These are phyloP conservation scores for Eufriesea mexicana DNA, from an alignment of 1,140 invertebrate genomes.

Conservation along the genomic window DNA sequence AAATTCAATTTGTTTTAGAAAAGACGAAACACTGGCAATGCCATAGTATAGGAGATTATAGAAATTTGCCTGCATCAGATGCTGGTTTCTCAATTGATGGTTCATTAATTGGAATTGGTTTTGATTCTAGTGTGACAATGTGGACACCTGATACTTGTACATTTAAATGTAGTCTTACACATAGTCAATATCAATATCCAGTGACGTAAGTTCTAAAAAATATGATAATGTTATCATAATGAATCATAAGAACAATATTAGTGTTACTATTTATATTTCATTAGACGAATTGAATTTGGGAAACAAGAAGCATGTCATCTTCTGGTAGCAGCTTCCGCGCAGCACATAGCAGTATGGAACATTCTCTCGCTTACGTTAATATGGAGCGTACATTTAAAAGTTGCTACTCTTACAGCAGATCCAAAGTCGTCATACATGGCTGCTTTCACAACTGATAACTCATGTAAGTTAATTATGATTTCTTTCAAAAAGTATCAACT, in stretches of 20 bases:
- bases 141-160: slow-evolving; percentile 85
- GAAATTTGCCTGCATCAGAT: slow-evolving; percentile 83
- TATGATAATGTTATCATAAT: neutral
- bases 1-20: slow-evolving; percentile 72
- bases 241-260: neutral
- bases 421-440: slow-evolving; percentile 86
- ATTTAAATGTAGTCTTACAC: slow-evolving; percentile 82
- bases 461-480: slow-evolving; percentile 79
- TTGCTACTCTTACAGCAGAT: slow-evolving; percentile 84
- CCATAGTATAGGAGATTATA: slow-evolving; percentile 86
- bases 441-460: slow-evolving; percentile 85
- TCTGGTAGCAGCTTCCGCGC: slow-evolving; percentile 83
- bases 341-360: slow-evolving; percentile 88
- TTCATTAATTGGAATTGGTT: slow-evolving; percentile 88
- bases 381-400: slow-evolving; percentile 84
- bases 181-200: slow-evolving; percentile 73
- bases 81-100: slow-evolving; percentile 89
- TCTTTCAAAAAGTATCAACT: neutral
- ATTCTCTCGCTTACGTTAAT: slow-evolving; percentile 85
- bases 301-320: slow-evolving; percentile 85
- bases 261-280: slow-evolving; percentile 27
- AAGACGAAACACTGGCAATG: slow-evolving; percentile 86
- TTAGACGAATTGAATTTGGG: slow-evolving; percentile 86
- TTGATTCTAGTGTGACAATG: slow-evolving; percentile 87
- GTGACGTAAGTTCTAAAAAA: slow-evolving; percentile 71